Percentiles rank a stretch among this genome's conserved stretches.
phyloP scores from a whole-genome alignment of 2,113 vertebrate genomes.

The Burhinus bistriatus region DNA sequence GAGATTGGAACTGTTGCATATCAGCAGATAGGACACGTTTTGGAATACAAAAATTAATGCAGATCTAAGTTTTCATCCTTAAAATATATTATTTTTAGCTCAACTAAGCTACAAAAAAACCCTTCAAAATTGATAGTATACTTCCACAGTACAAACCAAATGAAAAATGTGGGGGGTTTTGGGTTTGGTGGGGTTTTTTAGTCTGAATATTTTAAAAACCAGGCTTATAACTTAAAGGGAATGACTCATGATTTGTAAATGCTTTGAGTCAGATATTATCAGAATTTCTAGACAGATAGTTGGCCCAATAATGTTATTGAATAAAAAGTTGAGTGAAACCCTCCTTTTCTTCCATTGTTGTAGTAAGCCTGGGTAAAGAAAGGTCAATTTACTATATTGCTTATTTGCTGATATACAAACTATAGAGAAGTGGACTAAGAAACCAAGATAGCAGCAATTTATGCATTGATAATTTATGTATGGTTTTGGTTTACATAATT shows the following conservation, averaged over 20 bases:
- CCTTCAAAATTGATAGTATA: background rate
- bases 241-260: background rate
- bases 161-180: rapidly evolving
- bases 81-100: background rate
- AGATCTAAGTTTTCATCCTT: background rate
- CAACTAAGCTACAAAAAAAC: background rate
- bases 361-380: background rate
- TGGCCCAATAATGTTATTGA: background rate
- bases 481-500: slow-evolving; percentile 10
- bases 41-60: background rate
- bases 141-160: background rate
- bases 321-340: background rate
- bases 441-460: background rate
- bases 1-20: background rate
- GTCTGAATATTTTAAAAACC: background rate
- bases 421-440: background rate
- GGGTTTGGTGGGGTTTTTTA: background rate
- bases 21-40: background rate
- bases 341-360: background rate
- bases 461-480: slow-evolving; percentile 51
- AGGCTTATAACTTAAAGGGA: background rate
- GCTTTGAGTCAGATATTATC: background rate
- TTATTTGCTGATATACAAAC: background rate
- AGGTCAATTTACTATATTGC: background rate
- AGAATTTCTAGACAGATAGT: background rate